Evolutionary conservation across 1,140 invertebrate genomes (phyloP), one percentile per base, ranked within the genome.

Genomic region (roundworm (Caenorhabditis elegans)): DNA sequence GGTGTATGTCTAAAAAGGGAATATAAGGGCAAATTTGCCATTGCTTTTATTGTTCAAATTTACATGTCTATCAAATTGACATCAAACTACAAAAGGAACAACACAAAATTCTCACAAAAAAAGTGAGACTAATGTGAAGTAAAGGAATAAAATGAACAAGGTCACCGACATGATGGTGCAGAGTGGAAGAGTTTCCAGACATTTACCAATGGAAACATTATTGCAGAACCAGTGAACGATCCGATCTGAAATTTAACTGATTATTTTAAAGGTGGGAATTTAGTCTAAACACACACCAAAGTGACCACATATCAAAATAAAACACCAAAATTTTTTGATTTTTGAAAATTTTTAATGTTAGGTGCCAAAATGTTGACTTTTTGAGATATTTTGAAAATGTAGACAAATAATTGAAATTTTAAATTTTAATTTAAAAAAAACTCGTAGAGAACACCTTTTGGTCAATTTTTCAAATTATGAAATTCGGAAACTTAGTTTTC

Each of bases 201-300:
- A 91, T 94, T 95, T 78, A 96, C 92, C 48, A 95, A 88, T 77
- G 93, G 83, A 90, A 94, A 96, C 70, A 93, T 93, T 0, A 92
- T 86, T 10, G 94, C 86, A n/a, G 95, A 93, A 34, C 95, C 95
- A 26, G 93, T 81, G 0, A 93, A 91, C 2, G 95, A 95, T 36
- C 95, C 95, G 47, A 93, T 87, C 91, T 96, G 60, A 48, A 78
- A 60, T 1, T 11, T n/a, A n/a, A n/a, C 22, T 65, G n/a, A 65
- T 13, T 15, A 65, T 13, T 13, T 65, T 13, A 65, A 13, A 65
- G n/a, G 11, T 19, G 26, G 55, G 47, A 49, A 49, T 10, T 49
- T 55, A n/a, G 39, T 17, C 6, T 22, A 17, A 8, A 10, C 5
- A 55, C 1, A 13, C 24, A 22, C 48, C 26, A 15, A 13, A 22